A percentile compares a stretch with the other conserved stretches of the same genome.
Evolutionary conservation across 2,113 vertebrate species (phyloP).

Genomic region (Choloepus hoffmanni): DNA sequence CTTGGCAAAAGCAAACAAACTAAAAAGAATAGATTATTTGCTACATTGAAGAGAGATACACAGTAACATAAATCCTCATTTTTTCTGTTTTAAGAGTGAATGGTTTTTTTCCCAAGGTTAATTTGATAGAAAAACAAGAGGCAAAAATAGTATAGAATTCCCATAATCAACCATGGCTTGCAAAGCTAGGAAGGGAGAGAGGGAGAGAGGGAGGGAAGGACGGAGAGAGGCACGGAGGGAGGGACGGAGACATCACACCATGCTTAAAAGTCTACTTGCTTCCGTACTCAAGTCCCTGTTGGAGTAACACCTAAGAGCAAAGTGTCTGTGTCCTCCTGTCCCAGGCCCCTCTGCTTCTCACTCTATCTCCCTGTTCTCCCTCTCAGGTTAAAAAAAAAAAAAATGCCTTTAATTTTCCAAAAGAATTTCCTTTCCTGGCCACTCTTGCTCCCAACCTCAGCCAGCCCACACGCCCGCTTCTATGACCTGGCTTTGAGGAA

Average conservation of each 20-base stretch:
- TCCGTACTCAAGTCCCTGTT: neutral
- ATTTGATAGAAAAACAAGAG: conserved; percentile 17
- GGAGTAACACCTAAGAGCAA: neutral
- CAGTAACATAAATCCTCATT: neutral
- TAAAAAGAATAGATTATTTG: neutral
- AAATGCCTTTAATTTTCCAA: neutral
- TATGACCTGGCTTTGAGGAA: conserved; percentile 66
- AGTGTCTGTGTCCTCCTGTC: rapidly evolving
- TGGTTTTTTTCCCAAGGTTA: neutral
- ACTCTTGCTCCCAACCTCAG: neutral
- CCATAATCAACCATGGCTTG: rapidly evolving
- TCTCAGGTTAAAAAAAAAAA: neutral
- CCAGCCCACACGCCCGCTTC: neutral
- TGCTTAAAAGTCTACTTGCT: neutral
- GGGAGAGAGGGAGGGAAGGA: neutral
- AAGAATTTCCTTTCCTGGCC: conserved; percentile 53
- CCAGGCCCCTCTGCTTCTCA: neutral
- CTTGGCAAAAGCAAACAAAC: neutral
- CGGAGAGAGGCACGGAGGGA: too few species aligned
- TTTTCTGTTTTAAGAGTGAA: neutral
- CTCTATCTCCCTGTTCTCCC: neutral
- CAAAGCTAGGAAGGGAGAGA: neutral
- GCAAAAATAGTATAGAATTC: neutral
- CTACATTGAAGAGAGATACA: neutral
- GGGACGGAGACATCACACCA: neutral